Percentiles rank a stretch among this genome's conserved stretches.
These are phyloP conservation scores for Spinibarbus caldwelli DNA, from an alignment of 2,797 vertebrate species.

Conservation along the genomic window DNA sequence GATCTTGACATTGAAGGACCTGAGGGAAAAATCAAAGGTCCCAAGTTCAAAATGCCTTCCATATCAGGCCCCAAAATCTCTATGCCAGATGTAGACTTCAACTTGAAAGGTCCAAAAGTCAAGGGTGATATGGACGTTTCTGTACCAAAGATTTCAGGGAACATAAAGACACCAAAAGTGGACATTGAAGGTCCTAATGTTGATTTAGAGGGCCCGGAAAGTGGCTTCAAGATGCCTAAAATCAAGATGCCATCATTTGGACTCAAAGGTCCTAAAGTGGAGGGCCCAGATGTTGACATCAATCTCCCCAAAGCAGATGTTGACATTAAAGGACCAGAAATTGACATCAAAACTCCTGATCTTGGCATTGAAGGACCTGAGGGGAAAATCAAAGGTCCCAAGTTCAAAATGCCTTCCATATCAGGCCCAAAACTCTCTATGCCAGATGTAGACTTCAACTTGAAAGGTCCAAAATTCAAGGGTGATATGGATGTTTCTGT, in stretches of 20 bases:
- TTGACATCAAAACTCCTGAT: conserved; percentile 62
- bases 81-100: too few relatives aligned
- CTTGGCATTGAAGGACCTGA: conserved; percentile 57
- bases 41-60: too few relatives aligned
- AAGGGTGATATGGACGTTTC: conserved; percentile 8
- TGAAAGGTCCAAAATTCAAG: background rate
- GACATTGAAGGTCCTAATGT: background rate
- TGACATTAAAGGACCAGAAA: conserved; percentile 8
- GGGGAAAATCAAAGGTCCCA: background rate
- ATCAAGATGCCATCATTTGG: conserved; percentile 10
- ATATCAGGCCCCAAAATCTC: too few relatives aligned
- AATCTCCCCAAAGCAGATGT: conserved; percentile 59
- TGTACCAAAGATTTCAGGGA: conserved; percentile 59
- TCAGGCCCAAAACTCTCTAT: background rate
- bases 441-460: background rate
- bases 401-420: background rate
- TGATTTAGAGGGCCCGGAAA: background rate
- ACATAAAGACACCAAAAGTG: conserved; percentile 57
- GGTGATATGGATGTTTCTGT: background rate
- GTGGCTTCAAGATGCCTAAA: background rate
- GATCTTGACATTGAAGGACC: too few relatives aligned
- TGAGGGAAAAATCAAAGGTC: too few relatives aligned
- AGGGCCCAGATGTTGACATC: conserved; percentile 47
- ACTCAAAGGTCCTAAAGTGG: conserved; percentile 61
- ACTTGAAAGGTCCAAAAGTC: conserved; percentile 27